Evolutionary conservation across 1,140 invertebrate genomes (phyloP), one percentile per base, ranked within the genome.

Genomic region (Brachionus calyciflorus): DNA sequence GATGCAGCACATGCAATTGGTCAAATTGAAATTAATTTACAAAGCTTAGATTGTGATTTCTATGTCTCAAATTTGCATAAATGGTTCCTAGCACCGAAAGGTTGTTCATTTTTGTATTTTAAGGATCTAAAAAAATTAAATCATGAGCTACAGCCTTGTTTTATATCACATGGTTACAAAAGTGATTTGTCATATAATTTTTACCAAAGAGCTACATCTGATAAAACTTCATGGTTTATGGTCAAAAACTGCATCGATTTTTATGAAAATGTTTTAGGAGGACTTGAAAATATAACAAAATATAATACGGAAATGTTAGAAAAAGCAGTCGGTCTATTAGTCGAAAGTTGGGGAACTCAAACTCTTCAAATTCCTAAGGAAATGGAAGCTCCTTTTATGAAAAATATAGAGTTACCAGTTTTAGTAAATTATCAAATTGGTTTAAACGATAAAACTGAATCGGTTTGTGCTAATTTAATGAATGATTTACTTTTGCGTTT

Each of bases 41-140:
- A 51, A 28, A 30, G 30, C 33, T 49, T 49, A 10, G 26, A 70
- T 37, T 51, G 65, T 51, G 65, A 70, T 51, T 70, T 49, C 51
- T 70, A 70, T 70, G 46, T 70, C 17, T 49, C 44, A 9, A 70
- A 49, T 49, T 49, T 70, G 17, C 65, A 70, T 70, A 70, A 70
- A 70, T 70, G 65, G 65, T 49, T 70, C 30, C 37, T 49, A 33
- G 28, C 44, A 30, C 44, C 65, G 6, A 49, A 37, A 70, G 65
- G 44, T 19, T 70, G 65, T 33, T 70, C 65, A 17, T 70, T 70
- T 70, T 33, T 70, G 26, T 70, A 49, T 19, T 30, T 37, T 19
- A 49, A 30, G 19, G 46, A 70, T 21, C 41, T 5, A 24, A 7
- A 37, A 19, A 70, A 37, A 37, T 49, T 19, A 19, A 37, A n/a